Base-by-base conservation (phyloP, 2,113 vertebrate species). In the Bagarius yarrelli region DNA sequence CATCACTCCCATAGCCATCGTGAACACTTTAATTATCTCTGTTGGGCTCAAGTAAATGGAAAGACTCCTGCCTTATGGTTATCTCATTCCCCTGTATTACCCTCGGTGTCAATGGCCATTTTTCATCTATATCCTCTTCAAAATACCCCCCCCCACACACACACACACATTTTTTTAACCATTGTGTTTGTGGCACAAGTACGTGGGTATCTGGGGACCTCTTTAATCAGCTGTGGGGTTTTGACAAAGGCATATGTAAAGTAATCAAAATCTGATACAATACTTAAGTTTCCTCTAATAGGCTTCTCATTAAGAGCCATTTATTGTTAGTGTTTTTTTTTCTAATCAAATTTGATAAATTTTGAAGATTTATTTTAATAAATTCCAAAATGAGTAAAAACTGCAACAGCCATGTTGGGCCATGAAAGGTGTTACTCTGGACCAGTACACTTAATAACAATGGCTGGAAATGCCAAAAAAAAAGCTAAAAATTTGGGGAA, bases 21-120 rank as follows among this genome's bases (percentile, higher is more conserved):
- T 81, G 86, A 85, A 79, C 85, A 83, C 83, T 89, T 87, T 87
- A 87, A 88, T 89, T 81, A 87, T 87, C 81, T 85, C 85, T 76
- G 82, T 83, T 87, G 80, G 85, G 85, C 81, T 70, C 76, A 80
- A 59, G 77, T 80, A 83, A 63, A 44, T 81, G 47, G 84, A 71
- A 80, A 76, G 18, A 61, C 40, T 67, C 64, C 34, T 82, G 78
- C 81, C 87, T 81, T 80, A 84, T 86, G 81, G 75, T 77, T 55
- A 71, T 83, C 63, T 64, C 55, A 66, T 3, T 18, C 34, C 15
- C 67, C 77, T 80, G 53, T 44, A 70, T 63, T 79, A 79, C 81
- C 30, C 40, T 15, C 12, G 25, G 50, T 52, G 50, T 64, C 70
- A 61, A n/a, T 61, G 60, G 30, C 44, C 34, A 30, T 64, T 53